These are phyloP conservation scores for Stigmatopora nigra DNA, from an alignment of 2,113 vertebrate genomes.

Conservation along the genomic window DNA sequence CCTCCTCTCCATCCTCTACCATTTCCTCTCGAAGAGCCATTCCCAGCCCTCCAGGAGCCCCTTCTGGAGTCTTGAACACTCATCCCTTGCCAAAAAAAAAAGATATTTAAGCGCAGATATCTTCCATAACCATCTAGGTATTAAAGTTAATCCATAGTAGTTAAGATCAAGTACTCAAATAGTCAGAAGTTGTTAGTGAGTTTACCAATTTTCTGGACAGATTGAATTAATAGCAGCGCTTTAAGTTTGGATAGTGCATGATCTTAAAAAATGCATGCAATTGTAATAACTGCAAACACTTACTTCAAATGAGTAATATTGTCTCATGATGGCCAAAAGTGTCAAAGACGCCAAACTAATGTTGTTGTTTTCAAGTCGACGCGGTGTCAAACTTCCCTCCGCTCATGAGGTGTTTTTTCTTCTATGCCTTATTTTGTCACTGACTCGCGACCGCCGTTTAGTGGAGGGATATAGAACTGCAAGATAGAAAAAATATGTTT, in stretches of 20 bases:
- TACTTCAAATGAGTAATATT: not conserved
- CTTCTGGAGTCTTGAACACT: slow-evolving; percentile 49
- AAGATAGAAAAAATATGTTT: too few species aligned
- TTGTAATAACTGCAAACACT: not conserved
- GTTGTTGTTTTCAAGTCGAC: not conserved
- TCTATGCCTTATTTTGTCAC: not conserved
- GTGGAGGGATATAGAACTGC: not conserved
- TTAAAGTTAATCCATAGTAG: too few species aligned
- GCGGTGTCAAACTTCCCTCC: not conserved
- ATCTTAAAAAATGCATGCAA: not conserved
- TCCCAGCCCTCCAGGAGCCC: slow-evolving; percentile 58
- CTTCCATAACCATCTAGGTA: too few species aligned
- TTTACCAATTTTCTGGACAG: not conserved
- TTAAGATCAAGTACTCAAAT: too few species aligned
- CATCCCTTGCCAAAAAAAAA: slow-evolving; percentile 36
- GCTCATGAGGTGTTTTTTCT: not conserved
- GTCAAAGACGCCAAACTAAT: not conserved
- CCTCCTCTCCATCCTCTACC: slow-evolving; percentile 41
- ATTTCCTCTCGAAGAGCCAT: slow-evolving; percentile 33
- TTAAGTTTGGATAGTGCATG: not conserved
- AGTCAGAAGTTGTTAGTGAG: not conserved
- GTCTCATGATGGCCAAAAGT: not conserved
- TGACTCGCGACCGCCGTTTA: not conserved
- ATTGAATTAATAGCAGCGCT: not conserved
- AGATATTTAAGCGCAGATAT: not conserved